These are phyloP conservation scores for Lepisosteus osseus DNA, from an alignment of 2,113 vertebrate genomes.

Conservation along the genomic window DNA sequence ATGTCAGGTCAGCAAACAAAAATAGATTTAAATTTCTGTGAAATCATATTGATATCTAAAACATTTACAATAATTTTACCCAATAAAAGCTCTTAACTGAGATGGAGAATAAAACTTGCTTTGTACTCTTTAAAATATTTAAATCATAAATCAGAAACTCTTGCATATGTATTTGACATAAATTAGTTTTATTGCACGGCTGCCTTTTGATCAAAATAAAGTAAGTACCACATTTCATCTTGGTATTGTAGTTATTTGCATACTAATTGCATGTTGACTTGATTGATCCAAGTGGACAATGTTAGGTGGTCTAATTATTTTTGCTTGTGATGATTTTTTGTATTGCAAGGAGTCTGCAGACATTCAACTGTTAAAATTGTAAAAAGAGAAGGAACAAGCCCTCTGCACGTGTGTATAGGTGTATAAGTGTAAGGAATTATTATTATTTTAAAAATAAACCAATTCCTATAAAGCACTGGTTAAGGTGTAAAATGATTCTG, in stretches of 20 bases:
- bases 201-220: slow-evolving; percentile 25
- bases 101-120: too few relatives aligned
- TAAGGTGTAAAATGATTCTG: too few relatives aligned
- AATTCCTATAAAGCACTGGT: too few relatives aligned
- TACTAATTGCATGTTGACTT: slow-evolving; percentile 35
- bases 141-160: neutral
- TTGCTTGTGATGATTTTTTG: slow-evolving; percentile 14
- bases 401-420: too few relatives aligned
- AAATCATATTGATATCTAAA: too few relatives aligned
- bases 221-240: slow-evolving; percentile 15
- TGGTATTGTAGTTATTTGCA: slow-evolving; percentile 19
- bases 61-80: too few relatives aligned
- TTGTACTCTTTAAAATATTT: too few relatives aligned
- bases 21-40: too few relatives aligned
- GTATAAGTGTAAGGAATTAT: too few relatives aligned
- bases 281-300: slow-evolving; percentile 19
- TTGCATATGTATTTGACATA: slow-evolving; percentile 22
- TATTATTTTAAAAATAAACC: too few relatives aligned
- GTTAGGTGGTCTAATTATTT: slow-evolving; percentile 17
- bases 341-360: neutral
- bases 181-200: slow-evolving; percentile 24
- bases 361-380: neutral
- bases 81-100: too few relatives aligned
- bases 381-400: neutral
- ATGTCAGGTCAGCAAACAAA: too few relatives aligned